Conservation (phyloP, 2,888 invertebrate species). For the Tetropium fuscum region DNA sequence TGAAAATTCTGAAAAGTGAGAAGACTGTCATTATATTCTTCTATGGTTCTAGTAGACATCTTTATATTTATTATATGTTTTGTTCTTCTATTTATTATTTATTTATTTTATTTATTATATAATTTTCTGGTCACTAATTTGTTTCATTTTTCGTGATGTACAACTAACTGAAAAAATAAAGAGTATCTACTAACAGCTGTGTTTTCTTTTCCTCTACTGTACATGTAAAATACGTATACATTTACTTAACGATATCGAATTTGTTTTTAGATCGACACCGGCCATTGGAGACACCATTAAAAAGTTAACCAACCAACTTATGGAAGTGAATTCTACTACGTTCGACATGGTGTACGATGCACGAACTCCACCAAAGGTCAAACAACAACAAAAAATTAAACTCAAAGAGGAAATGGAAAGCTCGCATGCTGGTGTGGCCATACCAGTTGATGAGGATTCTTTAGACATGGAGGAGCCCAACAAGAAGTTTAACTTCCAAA, state of each 20-base stretch:
- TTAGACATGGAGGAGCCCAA: constrained; percentile 55
- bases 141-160: constrained; percentile 9
- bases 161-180: constrained; percentile 26
- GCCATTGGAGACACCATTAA: constrained; percentile 71
- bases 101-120: constrained; percentile 14
- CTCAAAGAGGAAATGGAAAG: constrained; percentile 64
- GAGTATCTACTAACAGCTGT: constrained; percentile 9
- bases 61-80: constrained; percentile 8
- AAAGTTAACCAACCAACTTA: constrained; percentile 70
- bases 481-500: constrained; percentile 61
- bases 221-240: neutral
- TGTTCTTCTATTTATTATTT: constrained; percentile 19
- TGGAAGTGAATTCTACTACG: constrained; percentile 65
- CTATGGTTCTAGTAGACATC: constrained; percentile 4
- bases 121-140: neutral
- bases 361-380: constrained; percentile 74
- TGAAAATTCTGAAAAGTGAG: constrained; percentile 6
- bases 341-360: constrained; percentile 68
- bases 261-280: constrained; percentile 62
- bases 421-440: constrained; percentile 73
- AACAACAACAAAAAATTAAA: constrained; percentile 65
- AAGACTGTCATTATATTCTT: neutral
- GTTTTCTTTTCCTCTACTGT: constrained; percentile 22
- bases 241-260: constrained; percentile 22
- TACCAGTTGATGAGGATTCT: constrained; percentile 59